These are phyloP conservation scores for Prunella fulvescens DNA, from an alignment of 2,113 vertebrate genomes.

Conservation along the genomic window DNA sequence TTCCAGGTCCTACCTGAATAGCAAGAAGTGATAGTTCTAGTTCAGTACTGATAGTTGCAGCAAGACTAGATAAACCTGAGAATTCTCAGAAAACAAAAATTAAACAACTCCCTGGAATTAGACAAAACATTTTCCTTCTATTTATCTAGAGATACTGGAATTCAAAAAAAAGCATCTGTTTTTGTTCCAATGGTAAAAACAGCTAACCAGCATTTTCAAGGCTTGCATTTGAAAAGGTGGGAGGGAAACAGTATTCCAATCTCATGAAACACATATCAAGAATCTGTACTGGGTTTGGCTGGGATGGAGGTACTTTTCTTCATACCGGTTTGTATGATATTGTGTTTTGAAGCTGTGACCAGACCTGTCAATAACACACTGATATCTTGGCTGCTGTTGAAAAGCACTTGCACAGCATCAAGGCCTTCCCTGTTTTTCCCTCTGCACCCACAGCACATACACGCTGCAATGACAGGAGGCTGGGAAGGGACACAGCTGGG, in stretches of 20 bases:
- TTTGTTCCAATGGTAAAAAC: neutral
- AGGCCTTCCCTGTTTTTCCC: neutral
- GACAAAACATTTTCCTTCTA: neutral
- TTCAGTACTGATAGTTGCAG: neutral
- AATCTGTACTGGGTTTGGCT: neutral
- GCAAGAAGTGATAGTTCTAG: neutral
- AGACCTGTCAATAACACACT: neutral
- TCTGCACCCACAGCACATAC: neutral
- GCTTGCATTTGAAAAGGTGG: neutral
- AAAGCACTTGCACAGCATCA: neutral
- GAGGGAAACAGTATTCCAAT: neutral
- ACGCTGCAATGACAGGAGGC: neutral
- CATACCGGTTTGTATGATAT: rapidly evolving
- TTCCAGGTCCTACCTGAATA: neutral
- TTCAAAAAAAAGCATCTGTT: neutral
- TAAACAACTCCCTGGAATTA: neutral
- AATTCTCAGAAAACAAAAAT: neutral
- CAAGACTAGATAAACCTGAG: neutral
- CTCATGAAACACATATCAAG: neutral
- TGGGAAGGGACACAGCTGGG: neutral
- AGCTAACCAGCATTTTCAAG: neutral
- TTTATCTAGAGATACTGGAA: neutral
- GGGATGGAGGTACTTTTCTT: neutral
- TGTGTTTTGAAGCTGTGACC: neutral
- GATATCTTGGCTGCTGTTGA: neutral